Evolutionary conservation across 2,113 vertebrate genomes (phyloP), one percentile per base, ranked within the genome.

Genomic region (Phalacrocorax aristotelis): DNA sequence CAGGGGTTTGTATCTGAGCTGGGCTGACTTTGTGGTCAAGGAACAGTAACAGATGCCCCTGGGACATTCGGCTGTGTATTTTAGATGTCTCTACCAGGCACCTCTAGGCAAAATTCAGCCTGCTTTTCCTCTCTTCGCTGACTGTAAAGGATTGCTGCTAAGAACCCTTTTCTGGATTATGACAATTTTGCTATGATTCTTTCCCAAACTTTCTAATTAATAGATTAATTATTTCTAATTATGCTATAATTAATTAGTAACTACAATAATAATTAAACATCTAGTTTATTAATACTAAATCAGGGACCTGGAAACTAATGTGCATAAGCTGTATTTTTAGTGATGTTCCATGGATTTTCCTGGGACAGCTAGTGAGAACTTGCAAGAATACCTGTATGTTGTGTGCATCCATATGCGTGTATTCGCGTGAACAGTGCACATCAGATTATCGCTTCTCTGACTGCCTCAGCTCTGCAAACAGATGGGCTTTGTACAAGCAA

Each of bases 381-480:
- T 4, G 0, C 27, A 79, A 34, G 61, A 71, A 22, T 10, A 34
- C 14, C 0, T 11, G 27, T 64, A 65, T 44, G 9, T 40, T 52
- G 23, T 38, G 44, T 36, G 26, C 15, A 1, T 49, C 46, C 2
- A 0, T 49, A 2, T 30, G 20, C 20, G 32, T 64, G 61, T 85
- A 48, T n/a, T 82, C 66, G 19, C 49, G 13, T 14, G 46, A 74
- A 51, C 54, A 40, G 2, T 32, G 44, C 40, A 66, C 22, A 20
- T 49, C 46, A 44, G 38, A 54, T 93, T 70, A 77, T 83, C 75
- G 34, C 62, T 54, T 30, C 75, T 65, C 69, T 3, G 7, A 11
- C 61, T 89, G 54, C 77, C 74, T 69, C 61, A 80, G 66, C 81
- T 77, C 84, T 88, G 66, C 65, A 89, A 84, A 66, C 92, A 95